phyloP scores from a whole-genome alignment of 2,113 vertebrate genomes.

The Phalacrocorax carbo region DNA sequence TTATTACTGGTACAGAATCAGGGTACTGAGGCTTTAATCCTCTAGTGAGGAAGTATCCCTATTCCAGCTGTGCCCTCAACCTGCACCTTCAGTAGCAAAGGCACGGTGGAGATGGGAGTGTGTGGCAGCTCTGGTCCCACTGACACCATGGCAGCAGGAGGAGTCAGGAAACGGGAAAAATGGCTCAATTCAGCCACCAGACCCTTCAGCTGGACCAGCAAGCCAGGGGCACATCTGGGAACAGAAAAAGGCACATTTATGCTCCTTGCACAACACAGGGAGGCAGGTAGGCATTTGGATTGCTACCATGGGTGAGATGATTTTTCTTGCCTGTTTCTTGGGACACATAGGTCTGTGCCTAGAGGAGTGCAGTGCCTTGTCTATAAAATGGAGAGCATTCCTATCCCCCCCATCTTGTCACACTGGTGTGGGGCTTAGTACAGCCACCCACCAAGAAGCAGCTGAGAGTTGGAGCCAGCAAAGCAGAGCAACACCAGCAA shows the following conservation, averaged over 20 bases:
- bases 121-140: neutral
- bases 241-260: neutral
- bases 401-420: too few relatives aligned
- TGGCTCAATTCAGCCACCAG: neutral
- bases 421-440: neutral
- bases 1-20: neutral
- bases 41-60: neutral
- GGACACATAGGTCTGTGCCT: neutral
- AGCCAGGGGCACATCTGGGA: neutral
- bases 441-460: neutral
- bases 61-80: neutral
- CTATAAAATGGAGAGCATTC: neutral
- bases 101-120: neutral
- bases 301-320: neutral
- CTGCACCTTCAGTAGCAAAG: neutral
- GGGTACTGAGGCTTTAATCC: neutral
- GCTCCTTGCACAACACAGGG: neutral
- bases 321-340: neutral
- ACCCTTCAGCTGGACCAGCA: neutral
- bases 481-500: neutral
- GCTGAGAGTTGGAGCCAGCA: neutral
- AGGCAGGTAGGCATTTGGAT: neutral
- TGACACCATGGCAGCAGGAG: neutral
- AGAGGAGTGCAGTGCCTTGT: neutral
- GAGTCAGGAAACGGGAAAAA: neutral